These are phyloP conservation scores for Chloroceryle inda DNA, from an alignment of 2,797 vertebrate species.

Conservation along the genomic window DNA sequence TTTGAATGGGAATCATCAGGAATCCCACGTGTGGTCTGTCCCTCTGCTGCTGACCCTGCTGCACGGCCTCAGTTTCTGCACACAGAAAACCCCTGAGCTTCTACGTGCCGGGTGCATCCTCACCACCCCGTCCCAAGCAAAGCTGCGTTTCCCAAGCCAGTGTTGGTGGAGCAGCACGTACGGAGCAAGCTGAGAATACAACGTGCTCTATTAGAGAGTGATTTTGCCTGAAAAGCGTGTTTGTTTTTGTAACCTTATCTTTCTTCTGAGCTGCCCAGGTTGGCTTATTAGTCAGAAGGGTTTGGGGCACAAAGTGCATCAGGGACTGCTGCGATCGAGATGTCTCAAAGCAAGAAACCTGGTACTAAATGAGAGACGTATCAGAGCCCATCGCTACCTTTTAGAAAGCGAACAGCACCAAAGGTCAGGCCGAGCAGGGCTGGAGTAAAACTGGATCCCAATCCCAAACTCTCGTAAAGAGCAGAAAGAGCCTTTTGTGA, in stretches of 20 bases:
- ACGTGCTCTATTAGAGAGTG: neutral
- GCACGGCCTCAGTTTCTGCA: accelerated
- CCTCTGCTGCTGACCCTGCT: neutral
- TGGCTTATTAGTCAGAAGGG: neutral
- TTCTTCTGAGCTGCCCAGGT: neutral
- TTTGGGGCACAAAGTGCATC: neutral
- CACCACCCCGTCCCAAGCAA: neutral
- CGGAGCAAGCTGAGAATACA: neutral
- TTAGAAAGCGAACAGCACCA: neutral
- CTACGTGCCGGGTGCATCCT: accelerated
- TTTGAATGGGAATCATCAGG: neutral
- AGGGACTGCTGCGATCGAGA: accelerated
- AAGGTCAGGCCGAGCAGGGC: neutral
- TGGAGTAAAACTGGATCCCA: neutral
- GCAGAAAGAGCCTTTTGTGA: neutral
- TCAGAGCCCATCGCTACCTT: neutral
- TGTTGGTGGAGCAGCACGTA: neutral
- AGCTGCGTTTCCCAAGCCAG: neutral
- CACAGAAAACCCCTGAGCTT: neutral
- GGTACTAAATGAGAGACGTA: neutral
- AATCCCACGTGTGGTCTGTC: neutral
- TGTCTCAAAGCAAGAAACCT: neutral
- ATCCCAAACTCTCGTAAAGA: neutral
- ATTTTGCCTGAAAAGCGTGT: neutral
- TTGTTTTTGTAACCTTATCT: constrained; percentile 16